Conservation (phyloP, 2,888 invertebrate species). For the Amphipyra tragopoginis region DNA sequence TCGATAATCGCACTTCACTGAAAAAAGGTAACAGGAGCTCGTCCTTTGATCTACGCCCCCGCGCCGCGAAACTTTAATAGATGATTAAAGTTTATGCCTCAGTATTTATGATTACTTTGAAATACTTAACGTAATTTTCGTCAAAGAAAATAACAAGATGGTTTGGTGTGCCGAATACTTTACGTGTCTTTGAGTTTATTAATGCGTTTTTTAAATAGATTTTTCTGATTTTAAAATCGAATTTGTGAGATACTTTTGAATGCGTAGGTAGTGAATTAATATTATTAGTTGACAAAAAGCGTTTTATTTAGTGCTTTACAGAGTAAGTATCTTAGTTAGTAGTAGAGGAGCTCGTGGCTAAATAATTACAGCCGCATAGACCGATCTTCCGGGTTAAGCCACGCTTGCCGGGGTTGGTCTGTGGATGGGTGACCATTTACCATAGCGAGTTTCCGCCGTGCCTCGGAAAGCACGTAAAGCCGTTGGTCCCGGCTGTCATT, state of each 20-base stretch:
- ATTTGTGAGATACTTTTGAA: not conserved
- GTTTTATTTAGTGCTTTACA: no score
- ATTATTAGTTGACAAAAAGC: no score
- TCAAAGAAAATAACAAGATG: constrained; percentile 54
- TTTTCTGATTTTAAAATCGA: not conserved
- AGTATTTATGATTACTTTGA: constrained; percentile 68
- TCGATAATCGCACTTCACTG: constrained; percentile 39
- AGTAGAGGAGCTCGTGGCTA: no score
- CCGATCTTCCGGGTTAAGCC: no score
- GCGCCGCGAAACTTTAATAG: constrained; percentile 70
- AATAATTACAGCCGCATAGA: no score
- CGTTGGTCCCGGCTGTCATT: no score
- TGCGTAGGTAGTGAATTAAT: no score
- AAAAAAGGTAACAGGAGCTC: constrained; percentile 36
- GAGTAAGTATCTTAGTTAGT: no score
- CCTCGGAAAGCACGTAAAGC: no score
- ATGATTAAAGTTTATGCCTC: constrained; percentile 73
- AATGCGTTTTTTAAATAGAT: constrained; percentile 8
- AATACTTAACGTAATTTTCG: constrained; percentile 64
- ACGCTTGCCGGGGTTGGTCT: no score
- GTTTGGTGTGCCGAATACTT: constrained; percentile 7
- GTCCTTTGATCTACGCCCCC: constrained; percentile 61
- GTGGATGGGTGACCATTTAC: no score
- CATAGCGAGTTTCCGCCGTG: no score
- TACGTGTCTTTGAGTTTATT: constrained; percentile 11